Conservation (phyloP, 2,888 invertebrate species). For the Metellina segmentata region DNA sequence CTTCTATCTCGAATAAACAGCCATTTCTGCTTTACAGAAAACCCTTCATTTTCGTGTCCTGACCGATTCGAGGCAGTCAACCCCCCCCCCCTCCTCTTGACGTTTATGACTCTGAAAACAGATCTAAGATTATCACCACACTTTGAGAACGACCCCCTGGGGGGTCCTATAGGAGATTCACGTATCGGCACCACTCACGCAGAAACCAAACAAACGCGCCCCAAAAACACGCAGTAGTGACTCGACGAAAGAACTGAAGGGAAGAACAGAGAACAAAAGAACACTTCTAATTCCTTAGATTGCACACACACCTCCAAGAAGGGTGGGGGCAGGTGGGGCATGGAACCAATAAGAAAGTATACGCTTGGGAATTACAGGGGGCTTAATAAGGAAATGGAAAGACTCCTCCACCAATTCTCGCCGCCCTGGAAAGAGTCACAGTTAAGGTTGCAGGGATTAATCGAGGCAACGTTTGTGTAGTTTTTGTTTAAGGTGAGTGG, state of each 20-base stretch:
- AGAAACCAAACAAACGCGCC: constrained; percentile 5
- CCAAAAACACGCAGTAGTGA: neutral
- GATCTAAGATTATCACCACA: neutral
- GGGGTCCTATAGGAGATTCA: constrained; percentile 12
- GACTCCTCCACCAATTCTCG: constrained; percentile 35
- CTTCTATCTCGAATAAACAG: too few species aligned
- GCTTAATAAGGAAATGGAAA: constrained; percentile 52
- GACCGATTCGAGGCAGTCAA: neutral
- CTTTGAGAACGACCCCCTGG: neutral
- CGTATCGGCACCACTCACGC: constrained; percentile 39
- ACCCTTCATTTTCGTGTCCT: too few species aligned
- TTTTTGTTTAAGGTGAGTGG: constrained; percentile 41
- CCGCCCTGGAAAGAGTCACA: constrained; percentile 25
- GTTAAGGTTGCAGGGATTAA: constrained; percentile 56
- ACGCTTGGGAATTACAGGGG: constrained; percentile 8
- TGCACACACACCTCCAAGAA: constrained; percentile 1
- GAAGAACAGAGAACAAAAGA: constrained; percentile 1
- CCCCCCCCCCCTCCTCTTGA: neutral
- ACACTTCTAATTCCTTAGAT: constrained; percentile 45
- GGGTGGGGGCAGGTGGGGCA: neutral
- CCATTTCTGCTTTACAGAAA: too few species aligned
- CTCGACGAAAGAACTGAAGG: neutral
- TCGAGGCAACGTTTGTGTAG: constrained; percentile 28
- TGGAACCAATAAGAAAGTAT: constrained; percentile 33
- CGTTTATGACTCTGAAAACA: neutral